These are phyloP conservation scores for Vulpes lagopus DNA, from an alignment of 2,113 vertebrate species.

Conservation along the genomic window DNA sequence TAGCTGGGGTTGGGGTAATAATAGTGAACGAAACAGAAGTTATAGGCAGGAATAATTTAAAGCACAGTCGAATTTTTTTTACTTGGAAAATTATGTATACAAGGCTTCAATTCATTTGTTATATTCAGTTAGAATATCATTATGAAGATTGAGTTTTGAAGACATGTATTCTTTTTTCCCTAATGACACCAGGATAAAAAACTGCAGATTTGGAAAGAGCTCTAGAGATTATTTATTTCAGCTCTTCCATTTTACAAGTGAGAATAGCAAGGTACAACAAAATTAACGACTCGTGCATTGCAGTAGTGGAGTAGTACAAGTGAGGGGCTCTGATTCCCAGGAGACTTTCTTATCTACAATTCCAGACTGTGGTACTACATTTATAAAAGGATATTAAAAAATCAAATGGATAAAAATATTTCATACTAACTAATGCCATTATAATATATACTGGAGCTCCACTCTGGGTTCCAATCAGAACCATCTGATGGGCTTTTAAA, in stretches of 20 bases:
- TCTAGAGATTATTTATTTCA: background rate
- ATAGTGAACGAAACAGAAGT: background rate
- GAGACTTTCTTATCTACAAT: background rate
- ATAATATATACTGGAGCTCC: background rate
- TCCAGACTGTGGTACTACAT: background rate
- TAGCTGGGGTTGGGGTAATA: background rate
- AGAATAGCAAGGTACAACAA: background rate
- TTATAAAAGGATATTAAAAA: background rate
- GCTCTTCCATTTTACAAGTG: background rate
- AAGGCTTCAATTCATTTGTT: background rate
- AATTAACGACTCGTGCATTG: background rate
- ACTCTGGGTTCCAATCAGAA: background rate
- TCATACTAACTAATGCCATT: background rate
- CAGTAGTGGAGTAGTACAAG: rapidly evolving
- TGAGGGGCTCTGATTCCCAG: background rate
- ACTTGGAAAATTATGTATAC: background rate
- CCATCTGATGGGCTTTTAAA: background rate
- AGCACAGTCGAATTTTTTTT: background rate
- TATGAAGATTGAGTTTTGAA: background rate
- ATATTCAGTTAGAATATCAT: background rate
- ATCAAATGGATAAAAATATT: background rate
- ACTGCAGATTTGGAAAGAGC: background rate
- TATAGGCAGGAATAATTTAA: background rate
- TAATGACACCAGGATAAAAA: background rate
- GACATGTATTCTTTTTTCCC: background rate